phyloP scores from a whole-genome alignment of 2,888 invertebrate genomes.

The Blastobasis adustella region DNA sequence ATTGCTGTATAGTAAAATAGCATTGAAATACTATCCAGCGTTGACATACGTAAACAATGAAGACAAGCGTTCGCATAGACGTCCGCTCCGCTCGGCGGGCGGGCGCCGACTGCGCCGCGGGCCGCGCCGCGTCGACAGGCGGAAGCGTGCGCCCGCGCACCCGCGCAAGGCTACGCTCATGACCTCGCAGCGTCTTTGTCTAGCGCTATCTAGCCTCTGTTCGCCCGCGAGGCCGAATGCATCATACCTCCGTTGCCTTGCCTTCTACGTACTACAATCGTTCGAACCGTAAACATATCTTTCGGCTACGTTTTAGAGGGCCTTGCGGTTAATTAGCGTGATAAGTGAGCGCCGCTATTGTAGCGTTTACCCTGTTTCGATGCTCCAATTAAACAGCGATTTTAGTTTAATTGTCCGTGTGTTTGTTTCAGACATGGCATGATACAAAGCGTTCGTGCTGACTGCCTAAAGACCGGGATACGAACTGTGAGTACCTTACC shows the following conservation, averaged over 20 bases:
- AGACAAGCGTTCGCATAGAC: conserved; percentile 8
- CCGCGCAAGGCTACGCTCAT: conserved; percentile 73
- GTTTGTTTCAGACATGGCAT: conserved; percentile 53
- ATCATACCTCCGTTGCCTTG: conserved; percentile 57
- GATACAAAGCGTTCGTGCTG: conserved; percentile 42
- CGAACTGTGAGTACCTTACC: conserved; percentile 47
- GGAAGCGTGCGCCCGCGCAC: conserved; percentile 65
- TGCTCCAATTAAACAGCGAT: too few species aligned
- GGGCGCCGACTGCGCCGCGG: conserved; percentile 37
- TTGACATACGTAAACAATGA: too few species aligned
- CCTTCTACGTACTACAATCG: conserved; percentile 49
- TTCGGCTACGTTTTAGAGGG: conserved; percentile 35
- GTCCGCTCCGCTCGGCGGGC: conserved; percentile 33
- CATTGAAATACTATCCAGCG: too few species aligned
- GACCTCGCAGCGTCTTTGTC: conserved; percentile 74
- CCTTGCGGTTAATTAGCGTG: conserved; percentile 47
- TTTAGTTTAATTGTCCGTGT: too few species aligned
- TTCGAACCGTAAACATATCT: conserved; percentile 49
- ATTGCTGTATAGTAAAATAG: too few species aligned
- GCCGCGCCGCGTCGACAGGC: conserved; percentile 41
- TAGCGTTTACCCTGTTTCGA: too few species aligned
- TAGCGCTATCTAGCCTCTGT: conserved; percentile 71
- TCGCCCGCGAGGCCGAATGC: conserved; percentile 71
- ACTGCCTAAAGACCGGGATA: conserved; percentile 40
- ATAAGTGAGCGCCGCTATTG: conserved; percentile 13